Percentiles rank a stretch among this genome's conserved stretches.
These are phyloP conservation scores for Corythaeola cristata DNA, from an alignment of 2,113 vertebrate genomes.

Conservation along the genomic window DNA sequence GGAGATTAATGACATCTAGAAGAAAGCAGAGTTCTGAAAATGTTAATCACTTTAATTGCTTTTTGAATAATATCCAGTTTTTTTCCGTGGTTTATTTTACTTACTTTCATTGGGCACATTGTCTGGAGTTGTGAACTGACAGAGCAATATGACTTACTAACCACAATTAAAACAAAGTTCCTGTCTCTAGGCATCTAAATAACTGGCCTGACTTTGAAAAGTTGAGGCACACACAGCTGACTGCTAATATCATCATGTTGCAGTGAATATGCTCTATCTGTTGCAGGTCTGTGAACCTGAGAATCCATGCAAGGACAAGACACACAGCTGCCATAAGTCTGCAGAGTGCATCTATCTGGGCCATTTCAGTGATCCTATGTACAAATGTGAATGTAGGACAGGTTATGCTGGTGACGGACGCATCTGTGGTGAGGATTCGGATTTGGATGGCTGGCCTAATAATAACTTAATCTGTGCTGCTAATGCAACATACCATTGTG, in stretches of 20 bases:
- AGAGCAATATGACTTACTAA: neutral
- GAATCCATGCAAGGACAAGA: conserved; percentile 93
- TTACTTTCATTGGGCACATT: neutral
- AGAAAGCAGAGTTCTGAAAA: neutral
- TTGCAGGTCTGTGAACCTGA: conserved; percentile 92
- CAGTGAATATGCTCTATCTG: neutral
- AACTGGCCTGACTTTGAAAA: neutral
- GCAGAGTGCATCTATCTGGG: conserved; percentile 93
- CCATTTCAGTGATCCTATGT: conserved; percentile 96
- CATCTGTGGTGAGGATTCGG: conserved; percentile 95
- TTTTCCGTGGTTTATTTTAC: neutral
- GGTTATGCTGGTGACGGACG: conserved; percentile 95
- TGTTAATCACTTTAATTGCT: neutral
- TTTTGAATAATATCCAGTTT: neutral
- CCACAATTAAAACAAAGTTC: neutral
- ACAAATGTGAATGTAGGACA: conserved; percentile 93
- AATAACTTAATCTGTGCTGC: conserved; percentile 89
- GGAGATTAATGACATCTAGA: neutral
- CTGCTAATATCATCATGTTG: neutral
- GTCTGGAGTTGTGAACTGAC: neutral
- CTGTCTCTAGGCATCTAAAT: neutral
- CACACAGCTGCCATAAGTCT: conserved; percentile 90
- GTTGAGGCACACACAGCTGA: neutral
- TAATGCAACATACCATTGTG: conserved; percentile 92
- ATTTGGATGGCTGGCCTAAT: conserved; percentile 98